A percentile compares a stretch with the other conserved stretches of the same genome.
Evolutionary conservation across 2,888 invertebrate species (phyloP).

Genomic region (Heliconius hortense): DNA sequence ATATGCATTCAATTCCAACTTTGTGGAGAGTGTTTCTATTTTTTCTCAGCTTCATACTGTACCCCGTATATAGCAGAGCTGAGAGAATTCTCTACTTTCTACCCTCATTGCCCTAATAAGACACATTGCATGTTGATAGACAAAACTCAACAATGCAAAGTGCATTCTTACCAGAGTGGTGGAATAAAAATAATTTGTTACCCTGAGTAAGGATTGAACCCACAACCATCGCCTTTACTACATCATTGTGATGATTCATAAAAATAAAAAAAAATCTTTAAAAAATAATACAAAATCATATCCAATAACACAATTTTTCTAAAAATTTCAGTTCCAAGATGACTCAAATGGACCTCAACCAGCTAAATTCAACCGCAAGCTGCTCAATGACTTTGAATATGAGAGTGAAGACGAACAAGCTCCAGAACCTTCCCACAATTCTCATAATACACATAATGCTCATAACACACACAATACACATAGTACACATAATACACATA

Average conservation of each 20-base stretch:
- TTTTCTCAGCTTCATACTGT: too few species aligned
- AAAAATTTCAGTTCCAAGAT: slow-evolving; percentile 64
- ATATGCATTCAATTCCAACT: too few species aligned
- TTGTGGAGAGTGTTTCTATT: too few species aligned
- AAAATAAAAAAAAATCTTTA: too few species aligned
- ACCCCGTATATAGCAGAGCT: too few species aligned
- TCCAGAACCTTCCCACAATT: slow-evolving; percentile 54
- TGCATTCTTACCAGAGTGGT: too few species aligned
- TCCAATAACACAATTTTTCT: background rate
- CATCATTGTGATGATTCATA: too few species aligned
- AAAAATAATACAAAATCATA: too few species aligned
- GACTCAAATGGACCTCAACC: slow-evolving; percentile 62
- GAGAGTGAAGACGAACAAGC: slow-evolving; percentile 92
- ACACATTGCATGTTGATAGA: too few species aligned
- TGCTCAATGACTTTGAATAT: slow-evolving; percentile 92
- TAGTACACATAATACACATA: slow-evolving; percentile 27
- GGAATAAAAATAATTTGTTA: background rate
- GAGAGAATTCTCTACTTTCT: too few species aligned
- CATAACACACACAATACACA: slow-evolving; percentile 38
- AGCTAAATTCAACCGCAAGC: slow-evolving; percentile 91
- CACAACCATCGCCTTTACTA: background rate
- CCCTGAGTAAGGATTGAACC: background rate
- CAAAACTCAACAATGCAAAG: too few species aligned
- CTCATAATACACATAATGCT: slow-evolving; percentile 43
- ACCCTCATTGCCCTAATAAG: too few species aligned